A percentile compares a stretch with the other conserved stretches of the same genome.
These are phyloP conservation scores for Harpalus rubripes DNA, from an alignment of 2,888 invertebrate species.

Conservation along the genomic window DNA sequence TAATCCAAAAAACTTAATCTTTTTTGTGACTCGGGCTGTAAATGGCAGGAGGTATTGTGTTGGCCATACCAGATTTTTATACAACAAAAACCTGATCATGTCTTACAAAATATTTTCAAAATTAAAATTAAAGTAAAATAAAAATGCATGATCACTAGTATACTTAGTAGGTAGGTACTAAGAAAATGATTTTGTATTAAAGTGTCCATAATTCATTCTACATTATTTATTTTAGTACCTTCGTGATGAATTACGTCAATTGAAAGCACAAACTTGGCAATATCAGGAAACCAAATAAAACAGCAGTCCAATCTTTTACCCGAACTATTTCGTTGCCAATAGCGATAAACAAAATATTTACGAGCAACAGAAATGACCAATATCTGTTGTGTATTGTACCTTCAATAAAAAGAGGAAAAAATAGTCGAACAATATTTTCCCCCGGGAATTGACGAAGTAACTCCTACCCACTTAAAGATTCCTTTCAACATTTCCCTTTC, in stretches of 20 bases:
- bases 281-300: background rate
- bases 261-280: background rate
- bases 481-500: background rate
- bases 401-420: slow-evolving; percentile 2
- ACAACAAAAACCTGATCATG: too few species aligned
- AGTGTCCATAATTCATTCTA: too few species aligned
- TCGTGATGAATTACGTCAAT: background rate
- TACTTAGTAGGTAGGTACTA: too few species aligned
- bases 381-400: background rate
- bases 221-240: too few species aligned
- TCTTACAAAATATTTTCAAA: too few species aligned
- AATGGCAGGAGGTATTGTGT: too few species aligned
- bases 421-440: background rate
- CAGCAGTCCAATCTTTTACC: background rate
- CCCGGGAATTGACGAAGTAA: background rate
- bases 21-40: too few species aligned
- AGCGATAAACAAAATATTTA: slow-evolving; percentile 5
- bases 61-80: too few species aligned
- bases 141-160: too few species aligned
- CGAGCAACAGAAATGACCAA: background rate
- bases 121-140: too few species aligned
- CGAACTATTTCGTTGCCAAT: background rate
- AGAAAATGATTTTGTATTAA: too few species aligned
- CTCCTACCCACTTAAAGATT: slow-evolving; percentile 1
- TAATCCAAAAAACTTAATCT: too few species aligned